Percentiles rank a stretch among this genome's conserved stretches.
phyloP scores from a whole-genome alignment of 2,888 invertebrate genomes.

The Trachelus tabidus region DNA sequence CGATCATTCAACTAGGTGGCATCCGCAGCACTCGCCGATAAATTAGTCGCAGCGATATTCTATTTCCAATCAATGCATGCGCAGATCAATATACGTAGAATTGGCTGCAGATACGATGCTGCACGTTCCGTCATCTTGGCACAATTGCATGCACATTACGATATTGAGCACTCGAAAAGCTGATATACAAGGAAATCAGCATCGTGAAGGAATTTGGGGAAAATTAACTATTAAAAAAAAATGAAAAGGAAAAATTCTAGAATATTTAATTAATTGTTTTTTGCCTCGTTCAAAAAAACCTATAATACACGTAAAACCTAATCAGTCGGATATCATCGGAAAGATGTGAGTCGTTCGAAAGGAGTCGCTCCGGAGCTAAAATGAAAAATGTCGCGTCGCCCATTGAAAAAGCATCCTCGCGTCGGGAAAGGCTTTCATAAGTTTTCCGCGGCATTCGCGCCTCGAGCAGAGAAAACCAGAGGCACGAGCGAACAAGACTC shows the following conservation, averaged over 20 bases:
- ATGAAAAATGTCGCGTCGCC: slow-evolving; percentile 39
- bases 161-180: neutral
- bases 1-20: neutral
- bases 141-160: neutral
- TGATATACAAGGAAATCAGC: neutral
- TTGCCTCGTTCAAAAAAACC: neutral
- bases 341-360: neutral
- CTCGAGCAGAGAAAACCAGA: slow-evolving; percentile 8
- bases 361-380: slow-evolving; percentile 17
- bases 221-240: neutral
- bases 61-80: neutral
- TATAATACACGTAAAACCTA: neutral
- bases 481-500: slow-evolving; percentile 45
- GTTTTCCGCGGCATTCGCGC: slow-evolving; percentile 18
- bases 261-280: neutral
- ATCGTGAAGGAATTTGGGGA: neutral
- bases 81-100: neutral
- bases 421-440: slow-evolving; percentile 33
- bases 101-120: neutral
- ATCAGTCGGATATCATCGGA: neutral
- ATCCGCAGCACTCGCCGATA: neutral
- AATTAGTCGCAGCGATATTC: neutral
- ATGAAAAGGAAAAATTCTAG: neutral
- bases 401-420: slow-evolving; percentile 39
- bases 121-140: neutral